Evolutionary conservation across 2,888 invertebrate species (phyloP).

Genomic region (Mycogona germanica): DNA sequence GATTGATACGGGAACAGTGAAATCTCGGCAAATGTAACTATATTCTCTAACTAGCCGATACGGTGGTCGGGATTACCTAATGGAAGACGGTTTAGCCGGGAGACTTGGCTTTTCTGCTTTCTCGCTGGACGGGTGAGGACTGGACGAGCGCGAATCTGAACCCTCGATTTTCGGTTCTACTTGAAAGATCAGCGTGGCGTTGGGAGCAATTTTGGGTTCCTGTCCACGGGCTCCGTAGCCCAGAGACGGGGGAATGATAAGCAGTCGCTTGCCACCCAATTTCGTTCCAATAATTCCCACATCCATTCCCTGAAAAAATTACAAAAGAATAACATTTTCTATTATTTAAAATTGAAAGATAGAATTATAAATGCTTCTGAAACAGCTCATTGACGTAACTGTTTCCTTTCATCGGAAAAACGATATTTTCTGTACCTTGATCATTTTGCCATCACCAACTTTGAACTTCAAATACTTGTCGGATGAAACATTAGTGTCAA

Average conservation of each 20-base stretch:
- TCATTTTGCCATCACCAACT: conserved; percentile 5
- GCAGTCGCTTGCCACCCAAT: conserved; percentile 8
- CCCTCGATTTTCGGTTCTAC: background rate
- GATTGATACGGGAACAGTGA: background rate
- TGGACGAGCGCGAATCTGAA: background rate
- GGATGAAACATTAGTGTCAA: background rate
- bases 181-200: conserved; percentile 7
- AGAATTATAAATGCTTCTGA: background rate
- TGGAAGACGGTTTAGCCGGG: no score
- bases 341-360: background rate
- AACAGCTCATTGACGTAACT: background rate
- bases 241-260: conserved; percentile 7
- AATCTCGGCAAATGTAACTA: no score
- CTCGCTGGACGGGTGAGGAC: background rate
- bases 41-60: no score
- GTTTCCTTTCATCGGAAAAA: background rate
- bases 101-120: background rate
- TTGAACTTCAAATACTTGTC: background rate
- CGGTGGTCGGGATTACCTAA: background rate
- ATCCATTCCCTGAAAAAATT: conserved; percentile 5
- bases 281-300: conserved; percentile 1
- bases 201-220: conserved; percentile 8
- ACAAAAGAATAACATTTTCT: no score
- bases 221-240: background rate
- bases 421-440: background rate